These are phyloP conservation scores for Brachionus manjavacas DNA, from an alignment of 1,140 invertebrate genomes.

Conservation along the genomic window DNA sequence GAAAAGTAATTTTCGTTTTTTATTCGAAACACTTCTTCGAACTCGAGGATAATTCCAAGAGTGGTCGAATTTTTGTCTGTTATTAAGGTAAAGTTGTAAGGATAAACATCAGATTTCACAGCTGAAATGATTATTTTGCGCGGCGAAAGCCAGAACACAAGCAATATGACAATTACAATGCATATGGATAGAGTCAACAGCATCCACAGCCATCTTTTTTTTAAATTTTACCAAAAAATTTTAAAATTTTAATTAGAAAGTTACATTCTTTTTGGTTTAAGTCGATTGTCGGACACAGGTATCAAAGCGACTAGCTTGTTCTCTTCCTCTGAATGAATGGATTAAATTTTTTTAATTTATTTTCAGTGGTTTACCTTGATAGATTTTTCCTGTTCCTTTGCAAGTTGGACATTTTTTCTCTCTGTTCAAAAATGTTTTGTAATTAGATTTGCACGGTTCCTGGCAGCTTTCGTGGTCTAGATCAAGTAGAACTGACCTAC, in stretches of 20 bases:
- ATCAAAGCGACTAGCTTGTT: slow-evolving; percentile 38
- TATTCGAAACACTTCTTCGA: slow-evolving; percentile 8
- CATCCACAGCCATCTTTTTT: slow-evolving; percentile 29
- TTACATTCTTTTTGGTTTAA: slow-evolving; percentile 40
- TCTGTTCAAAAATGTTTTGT: neutral
- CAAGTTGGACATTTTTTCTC: slow-evolving; percentile 36
- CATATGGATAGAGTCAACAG: neutral
- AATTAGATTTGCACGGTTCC: neutral
- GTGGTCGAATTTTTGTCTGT: neutral
- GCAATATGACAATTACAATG: neutral
- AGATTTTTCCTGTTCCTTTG: slow-evolving; percentile 32
- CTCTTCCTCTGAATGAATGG: neutral
- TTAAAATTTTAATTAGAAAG: neutral
- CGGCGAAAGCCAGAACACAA: slow-evolving; percentile 1
- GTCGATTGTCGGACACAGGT: slow-evolving; percentile 17
- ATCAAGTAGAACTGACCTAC: neutral
- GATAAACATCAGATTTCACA: neutral
- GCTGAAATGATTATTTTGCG: neutral
- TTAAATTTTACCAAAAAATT: neutral
- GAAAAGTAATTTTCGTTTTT: slow-evolving; percentile 30
- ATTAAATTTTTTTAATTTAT: neutral
- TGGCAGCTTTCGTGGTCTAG: neutral
- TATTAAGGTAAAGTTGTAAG: neutral
- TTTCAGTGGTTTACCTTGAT: neutral
- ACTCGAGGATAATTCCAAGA: slow-evolving; percentile 15